Conservation (phyloP, 2,113 vertebrate species). For the Gallinago paraguaiae region DNA sequence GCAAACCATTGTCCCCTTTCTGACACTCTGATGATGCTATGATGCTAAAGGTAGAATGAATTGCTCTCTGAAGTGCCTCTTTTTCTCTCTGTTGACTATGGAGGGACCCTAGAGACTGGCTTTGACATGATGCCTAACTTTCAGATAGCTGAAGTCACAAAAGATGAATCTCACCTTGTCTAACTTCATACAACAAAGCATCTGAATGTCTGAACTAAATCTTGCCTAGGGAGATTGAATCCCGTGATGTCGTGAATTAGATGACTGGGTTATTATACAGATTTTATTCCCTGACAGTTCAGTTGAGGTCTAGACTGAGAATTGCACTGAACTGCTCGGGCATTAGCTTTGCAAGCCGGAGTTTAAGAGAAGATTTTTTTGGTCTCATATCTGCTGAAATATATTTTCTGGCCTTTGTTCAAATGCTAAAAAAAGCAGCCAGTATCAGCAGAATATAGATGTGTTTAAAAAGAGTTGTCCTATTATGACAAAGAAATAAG, state of each 20-base stretch:
- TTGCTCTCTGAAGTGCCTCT: slow-evolving; percentile 39
- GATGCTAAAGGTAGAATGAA: slow-evolving; percentile 58
- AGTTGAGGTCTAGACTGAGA: slow-evolving; percentile 1
- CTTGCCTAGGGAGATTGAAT: slow-evolving; percentile 48
- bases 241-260: background rate
- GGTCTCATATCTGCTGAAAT: background rate
- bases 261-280: slow-evolving; percentile 37
- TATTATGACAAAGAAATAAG: background rate
- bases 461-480: background rate
- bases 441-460: background rate
- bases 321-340: background rate
- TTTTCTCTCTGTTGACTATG: slow-evolving; percentile 52
- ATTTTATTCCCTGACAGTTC: slow-evolving; percentile 34
- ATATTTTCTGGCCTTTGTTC: background rate
- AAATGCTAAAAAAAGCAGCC: background rate
- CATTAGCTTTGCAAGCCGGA: background rate
- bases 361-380: background rate
- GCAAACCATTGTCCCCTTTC: slow-evolving; percentile 40
- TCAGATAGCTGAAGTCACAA: slow-evolving; percentile 38
- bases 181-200: slow-evolving; percentile 50
- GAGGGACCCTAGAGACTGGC: slow-evolving; percentile 7
- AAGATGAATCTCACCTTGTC: slow-evolving; percentile 53
- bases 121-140: slow-evolving; percentile 53
- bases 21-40: slow-evolving; percentile 49
- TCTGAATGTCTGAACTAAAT: slow-evolving; percentile 52